A percentile compares a stretch with the other conserved stretches of the same genome.
Conservation (phyloP, 2,113 vertebrate species). For the Merops nubicus region DNA sequence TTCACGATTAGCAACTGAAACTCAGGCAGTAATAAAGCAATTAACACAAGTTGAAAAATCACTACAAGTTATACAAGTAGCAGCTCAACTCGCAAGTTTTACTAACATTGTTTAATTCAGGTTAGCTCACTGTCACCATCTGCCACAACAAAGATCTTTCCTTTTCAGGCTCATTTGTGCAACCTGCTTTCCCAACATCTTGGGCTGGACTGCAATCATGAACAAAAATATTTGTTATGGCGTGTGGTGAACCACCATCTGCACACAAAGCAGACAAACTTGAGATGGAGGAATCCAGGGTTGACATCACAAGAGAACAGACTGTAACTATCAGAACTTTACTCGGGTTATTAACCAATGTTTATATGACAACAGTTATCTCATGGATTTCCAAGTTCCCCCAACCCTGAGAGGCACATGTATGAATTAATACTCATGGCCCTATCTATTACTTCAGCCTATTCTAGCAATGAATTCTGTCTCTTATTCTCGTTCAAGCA, state of each 20-base stretch:
- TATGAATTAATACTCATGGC: not conserved
- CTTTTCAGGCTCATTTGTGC: not conserved
- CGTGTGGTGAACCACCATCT: not conserved
- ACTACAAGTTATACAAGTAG: not conserved
- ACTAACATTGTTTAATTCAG: not conserved
- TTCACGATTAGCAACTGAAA: not conserved
- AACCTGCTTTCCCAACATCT: not conserved
- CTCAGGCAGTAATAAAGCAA: not conserved
- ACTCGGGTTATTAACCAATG: not conserved
- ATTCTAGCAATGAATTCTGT: not conserved
- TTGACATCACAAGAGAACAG: not conserved
- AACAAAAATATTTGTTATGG: not conserved
- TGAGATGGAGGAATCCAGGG: not conserved
- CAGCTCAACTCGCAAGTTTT: not conserved
- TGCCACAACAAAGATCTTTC: not conserved
- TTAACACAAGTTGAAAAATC: not conserved
- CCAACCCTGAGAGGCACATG: not conserved
- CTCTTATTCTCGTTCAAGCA: not conserved
- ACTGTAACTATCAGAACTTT: not conserved
- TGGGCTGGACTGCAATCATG: not conserved
- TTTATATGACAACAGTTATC: not conserved
- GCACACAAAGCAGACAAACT: not conserved
- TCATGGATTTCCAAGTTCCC: not conserved
- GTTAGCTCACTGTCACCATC: not conserved
- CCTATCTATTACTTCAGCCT: not conserved